These are phyloP conservation scores for Euwallacea fornicatus DNA, from an alignment of 1,140 invertebrate species.

Conservation along the genomic window DNA sequence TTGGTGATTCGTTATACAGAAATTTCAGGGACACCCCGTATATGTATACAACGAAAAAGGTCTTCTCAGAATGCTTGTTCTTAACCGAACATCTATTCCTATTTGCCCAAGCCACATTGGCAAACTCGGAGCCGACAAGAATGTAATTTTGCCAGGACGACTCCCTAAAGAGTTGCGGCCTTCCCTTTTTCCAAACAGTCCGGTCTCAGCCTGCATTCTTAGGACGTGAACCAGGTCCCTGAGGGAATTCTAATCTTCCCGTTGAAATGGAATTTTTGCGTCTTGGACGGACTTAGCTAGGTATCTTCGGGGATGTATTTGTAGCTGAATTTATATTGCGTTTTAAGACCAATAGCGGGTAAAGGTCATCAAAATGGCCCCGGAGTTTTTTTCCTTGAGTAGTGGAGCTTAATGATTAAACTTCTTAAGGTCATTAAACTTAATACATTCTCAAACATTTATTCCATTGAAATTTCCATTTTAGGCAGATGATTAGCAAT, in stretches of 20 bases:
- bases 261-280: conserved; percentile 29
- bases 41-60: neutral
- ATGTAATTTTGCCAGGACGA: conserved; percentile 54
- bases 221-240: conserved; percentile 41
- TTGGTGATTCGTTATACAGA: no score
- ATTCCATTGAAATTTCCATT: no score
- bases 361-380: no score
- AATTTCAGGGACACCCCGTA: no score
- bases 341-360: neutral
- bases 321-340: conserved; percentile 1
- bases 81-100: conserved; percentile 12
- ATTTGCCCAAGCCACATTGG: conserved; percentile 33
- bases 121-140: conserved; percentile 43
- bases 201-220: conserved; percentile 33
- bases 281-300: conserved; percentile 6
- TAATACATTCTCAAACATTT: no score
- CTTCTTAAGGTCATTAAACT: no score
- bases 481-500: no score
- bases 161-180: conserved; percentile 50
- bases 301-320: neutral
- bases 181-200: conserved; percentile 52
- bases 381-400: no score
- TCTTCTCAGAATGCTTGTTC: neutral
- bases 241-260: conserved; percentile 31
- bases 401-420: no score